phyloP scores from a whole-genome alignment of 2,113 vertebrate species.

The Cephalopholis sonnerati region DNA sequence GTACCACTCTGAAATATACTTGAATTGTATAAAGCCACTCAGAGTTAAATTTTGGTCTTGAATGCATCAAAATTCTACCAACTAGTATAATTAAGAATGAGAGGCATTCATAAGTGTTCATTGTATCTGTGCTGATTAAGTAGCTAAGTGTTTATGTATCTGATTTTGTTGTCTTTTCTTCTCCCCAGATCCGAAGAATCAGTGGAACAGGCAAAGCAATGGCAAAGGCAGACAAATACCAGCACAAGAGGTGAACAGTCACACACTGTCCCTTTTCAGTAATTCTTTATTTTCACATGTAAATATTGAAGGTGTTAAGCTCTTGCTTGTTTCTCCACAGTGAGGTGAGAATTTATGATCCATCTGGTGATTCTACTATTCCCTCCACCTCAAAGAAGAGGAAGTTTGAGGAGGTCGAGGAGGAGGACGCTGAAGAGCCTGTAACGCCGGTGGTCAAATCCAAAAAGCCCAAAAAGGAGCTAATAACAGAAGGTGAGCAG shows the following conservation, averaged over 20 bases:
- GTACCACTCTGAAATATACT: no score
- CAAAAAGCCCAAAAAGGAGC: constrained; percentile 90
- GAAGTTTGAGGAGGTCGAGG: constrained; percentile 90
- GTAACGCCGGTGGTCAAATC: constrained; percentile 76
- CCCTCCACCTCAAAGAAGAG: constrained; percentile 93
- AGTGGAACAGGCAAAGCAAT: constrained; percentile 96
- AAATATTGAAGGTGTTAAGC: not conserved
- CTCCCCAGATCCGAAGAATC: constrained; percentile 91
- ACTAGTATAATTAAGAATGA: no score
- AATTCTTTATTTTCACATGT: not conserved
- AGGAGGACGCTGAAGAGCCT: constrained; percentile 80
- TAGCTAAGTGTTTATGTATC: not conserved
- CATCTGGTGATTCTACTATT: constrained; percentile 94
- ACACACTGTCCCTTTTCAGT: not conserved
- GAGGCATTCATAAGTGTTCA: no score
- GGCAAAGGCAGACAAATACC: constrained; percentile 95
- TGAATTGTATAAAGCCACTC: no score
- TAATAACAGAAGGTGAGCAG: constrained; percentile 74
- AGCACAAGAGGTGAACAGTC: constrained; percentile 92
- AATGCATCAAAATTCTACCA: no score
- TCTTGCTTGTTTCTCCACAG: constrained; percentile 72
- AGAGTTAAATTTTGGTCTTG: no score
- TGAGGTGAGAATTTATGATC: constrained; percentile 93
- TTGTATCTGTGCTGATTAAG: not conserved
- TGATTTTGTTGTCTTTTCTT: constrained; percentile 9